A percentile compares a stretch with the other conserved stretches of the same genome.
phyloP scores from a whole-genome alignment of 2,113 vertebrate genomes.

The Cygnus buccinator region DNA sequence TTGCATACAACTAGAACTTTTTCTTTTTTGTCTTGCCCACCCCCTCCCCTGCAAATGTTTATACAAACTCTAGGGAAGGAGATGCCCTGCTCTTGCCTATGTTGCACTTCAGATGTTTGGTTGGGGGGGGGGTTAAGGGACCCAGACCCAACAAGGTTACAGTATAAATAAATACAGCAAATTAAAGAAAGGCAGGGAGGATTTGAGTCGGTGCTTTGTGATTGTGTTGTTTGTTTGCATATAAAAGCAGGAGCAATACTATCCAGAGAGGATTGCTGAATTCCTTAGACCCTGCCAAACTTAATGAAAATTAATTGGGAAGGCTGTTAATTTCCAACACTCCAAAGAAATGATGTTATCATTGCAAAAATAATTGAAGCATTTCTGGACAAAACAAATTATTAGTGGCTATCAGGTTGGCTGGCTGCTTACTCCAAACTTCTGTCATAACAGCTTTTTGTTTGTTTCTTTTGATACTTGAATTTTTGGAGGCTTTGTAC shows the following conservation, averaged over 20 bases:
- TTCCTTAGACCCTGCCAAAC: slow-evolving; percentile 10
- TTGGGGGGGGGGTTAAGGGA: background rate
- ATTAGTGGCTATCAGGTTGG: background rate
- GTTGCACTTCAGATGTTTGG: background rate
- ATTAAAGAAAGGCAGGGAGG: background rate
- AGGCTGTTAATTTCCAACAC: background rate
- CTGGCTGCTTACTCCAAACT: slow-evolving; percentile 21
- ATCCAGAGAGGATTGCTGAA: background rate
- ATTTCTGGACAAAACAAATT: background rate
- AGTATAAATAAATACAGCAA: background rate
- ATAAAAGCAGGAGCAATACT: background rate
- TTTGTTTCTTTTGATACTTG: slow-evolving; percentile 31
- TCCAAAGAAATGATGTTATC: background rate
- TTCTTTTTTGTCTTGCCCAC: background rate
- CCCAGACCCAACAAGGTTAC: background rate
- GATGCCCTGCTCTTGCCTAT: background rate
- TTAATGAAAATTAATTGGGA: background rate
- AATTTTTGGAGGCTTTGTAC: slow-evolving; percentile 53
- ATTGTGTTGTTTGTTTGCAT: background rate
- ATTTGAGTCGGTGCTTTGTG: background rate
- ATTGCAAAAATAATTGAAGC: slow-evolving; percentile 2
- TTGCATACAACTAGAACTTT: background rate
- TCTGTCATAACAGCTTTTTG: background rate
- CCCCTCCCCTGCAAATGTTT: background rate
- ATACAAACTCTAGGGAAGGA: background rate